Base-by-base conservation (phyloP, 2,113 vertebrate species). In the Corvus hawaiiensis region DNA sequence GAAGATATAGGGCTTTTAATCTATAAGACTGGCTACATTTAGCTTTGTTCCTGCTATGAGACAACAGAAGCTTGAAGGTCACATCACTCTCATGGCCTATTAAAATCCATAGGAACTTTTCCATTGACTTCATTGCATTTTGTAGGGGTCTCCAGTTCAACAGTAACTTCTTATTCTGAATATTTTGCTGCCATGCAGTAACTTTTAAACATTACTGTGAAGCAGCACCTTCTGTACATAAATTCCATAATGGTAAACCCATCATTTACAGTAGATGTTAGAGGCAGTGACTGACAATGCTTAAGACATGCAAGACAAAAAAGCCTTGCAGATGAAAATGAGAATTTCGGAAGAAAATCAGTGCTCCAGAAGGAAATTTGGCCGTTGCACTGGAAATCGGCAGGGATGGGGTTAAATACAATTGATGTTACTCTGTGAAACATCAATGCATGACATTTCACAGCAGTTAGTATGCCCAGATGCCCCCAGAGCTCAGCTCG, bases 381-480 rank as follows among this genome's bases (percentile, higher is more conserved):
- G 48, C 84, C 33, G 1, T 12, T 74, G n/a, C 23, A 58, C 27
- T 61, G 79, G 69, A 35, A 75, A 93, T 51, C 59, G 73, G 82
- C 56, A 63, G 51, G 71, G 73, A 33, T 3, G 54, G 75, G 76
- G 93, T 97, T 96, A 97, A 97, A 58, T 30, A 14, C 39, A 62
- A 28, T 37, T 52, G n/a, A 28, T 86, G 46, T 73, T 74, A 41
- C 69, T 81, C 37, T 77, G 39, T 88, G 88, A 96, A 96, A 96
- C 81, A 91, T 96, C 87, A 96, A 59, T 94, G 84, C 37, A 4
- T 89, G 82, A 93, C 87, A 93, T 95, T 92, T 93, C 95, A 93
- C 87, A 96, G 93, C 92, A 93, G 93, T 95, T 37, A 95, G 87
- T 62, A 39, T 39, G 81, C 82, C 91, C 90, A 90, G 79, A 55